Evolutionary conservation across 2,797 vertebrate genomes (phyloP), one percentile per base, ranked within the genome.

Genomic region (Tachyglossus aculeatus): DNA sequence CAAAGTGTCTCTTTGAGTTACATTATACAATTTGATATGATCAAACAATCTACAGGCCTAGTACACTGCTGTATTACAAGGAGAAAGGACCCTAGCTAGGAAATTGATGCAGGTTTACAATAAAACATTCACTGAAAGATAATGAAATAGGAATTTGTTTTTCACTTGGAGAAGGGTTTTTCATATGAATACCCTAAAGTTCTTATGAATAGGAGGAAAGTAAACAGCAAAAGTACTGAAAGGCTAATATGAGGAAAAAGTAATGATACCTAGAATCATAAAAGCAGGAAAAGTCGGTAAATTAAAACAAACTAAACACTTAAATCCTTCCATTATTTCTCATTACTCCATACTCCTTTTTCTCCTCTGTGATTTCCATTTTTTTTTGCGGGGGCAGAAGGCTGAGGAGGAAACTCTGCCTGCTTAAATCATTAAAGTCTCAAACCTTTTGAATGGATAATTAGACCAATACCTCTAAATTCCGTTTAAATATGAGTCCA

Each of bases 31-130:
- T 67, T 9, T 79, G 67, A 57, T 18, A 47, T 32, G 10, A 15
- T 56, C 27, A 75, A 76, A 67, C 74, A 81, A 82, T 70, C 61
- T 78, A 55, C n/a, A 25, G 32, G 14, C 43, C 7, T 76, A 56
- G 29, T 24, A 24, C 19, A 51, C 54, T n/a, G n/a, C n/a, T 47
- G 54, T 29, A 41, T 48, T 57, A 44, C 2, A 21, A 2, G 50
- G 34, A 19, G 78, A 79, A 31, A 52, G 51, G 34, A 48, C 2
- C 58, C 6, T 62, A 3, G n/a, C 52, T 78, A 61, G 4, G 38
- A 66, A 45, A 50, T 63, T n/a, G 65, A 27, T 36, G 4, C 40
- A 69, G 39, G 9, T 39, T 61, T 76, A 48, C 36, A 52, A 21
- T 14, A 68, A 12, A 7, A 38, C 19, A 14, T 75, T 73, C 9